A percentile compares a stretch with the other conserved stretches of the same genome.
These are phyloP conservation scores for Tursiops truncatus DNA, from an alignment of 2,113 vertebrate species.

Conservation along the genomic window DNA sequence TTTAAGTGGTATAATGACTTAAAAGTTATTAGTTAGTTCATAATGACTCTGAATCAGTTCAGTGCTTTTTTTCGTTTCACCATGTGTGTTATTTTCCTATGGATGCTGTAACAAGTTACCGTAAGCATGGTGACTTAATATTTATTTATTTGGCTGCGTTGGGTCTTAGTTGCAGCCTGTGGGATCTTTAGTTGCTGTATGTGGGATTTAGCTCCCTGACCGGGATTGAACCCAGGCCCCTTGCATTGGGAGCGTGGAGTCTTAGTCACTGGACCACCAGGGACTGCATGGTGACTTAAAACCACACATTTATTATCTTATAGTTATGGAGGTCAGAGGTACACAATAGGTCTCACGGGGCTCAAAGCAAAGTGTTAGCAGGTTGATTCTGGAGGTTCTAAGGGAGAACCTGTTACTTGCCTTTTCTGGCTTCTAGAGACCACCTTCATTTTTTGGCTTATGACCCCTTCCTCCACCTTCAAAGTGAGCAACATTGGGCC, in stretches of 20 bases:
- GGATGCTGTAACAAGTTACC: background rate
- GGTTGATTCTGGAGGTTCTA: background rate
- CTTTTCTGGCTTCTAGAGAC: background rate
- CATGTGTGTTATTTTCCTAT: background rate
- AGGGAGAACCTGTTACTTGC: background rate
- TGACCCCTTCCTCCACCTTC: background rate
- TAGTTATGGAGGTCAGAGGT: background rate
- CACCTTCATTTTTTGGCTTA: background rate
- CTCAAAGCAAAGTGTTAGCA: background rate
- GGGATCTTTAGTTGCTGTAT: too few species aligned
- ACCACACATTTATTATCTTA: background rate
- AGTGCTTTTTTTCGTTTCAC: background rate
- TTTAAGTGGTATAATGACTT: background rate
- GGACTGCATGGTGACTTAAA: background rate
- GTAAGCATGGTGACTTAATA: background rate
- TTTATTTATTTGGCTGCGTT: too few species aligned
- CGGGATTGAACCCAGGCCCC: too few species aligned
- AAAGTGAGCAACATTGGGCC: background rate
- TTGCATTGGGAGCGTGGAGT: too few species aligned
- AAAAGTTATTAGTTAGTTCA: background rate
- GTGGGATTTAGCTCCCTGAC: too few species aligned
- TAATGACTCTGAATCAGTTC: background rate
- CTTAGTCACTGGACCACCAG: too few species aligned
- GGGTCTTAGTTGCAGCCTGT: too few species aligned
- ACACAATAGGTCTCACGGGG: background rate